Conservation (phyloP, 2,113 vertebrate genomes). For the Phyllostomus hastatus region DNA sequence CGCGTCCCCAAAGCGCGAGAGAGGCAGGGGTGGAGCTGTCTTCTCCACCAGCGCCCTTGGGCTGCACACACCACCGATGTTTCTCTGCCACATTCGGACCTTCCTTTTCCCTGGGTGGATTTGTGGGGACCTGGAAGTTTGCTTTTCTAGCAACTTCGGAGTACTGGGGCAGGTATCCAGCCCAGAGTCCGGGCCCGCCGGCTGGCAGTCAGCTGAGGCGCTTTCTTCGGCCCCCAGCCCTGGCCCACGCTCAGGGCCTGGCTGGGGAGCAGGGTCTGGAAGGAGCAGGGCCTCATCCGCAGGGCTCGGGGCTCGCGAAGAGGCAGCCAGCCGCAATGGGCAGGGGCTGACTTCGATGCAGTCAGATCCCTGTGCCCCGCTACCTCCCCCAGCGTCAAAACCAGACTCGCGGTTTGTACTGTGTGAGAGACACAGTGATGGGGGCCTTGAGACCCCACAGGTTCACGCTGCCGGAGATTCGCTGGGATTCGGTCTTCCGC, state of each 20-base stretch:
- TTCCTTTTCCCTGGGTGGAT: background rate
- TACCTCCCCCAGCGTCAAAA: background rate
- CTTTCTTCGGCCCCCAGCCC: background rate
- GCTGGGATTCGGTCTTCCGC: background rate
- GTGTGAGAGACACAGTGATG: background rate
- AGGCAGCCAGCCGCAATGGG: background rate
- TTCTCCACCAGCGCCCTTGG: background rate
- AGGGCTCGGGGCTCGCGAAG: background rate
- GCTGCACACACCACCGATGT: background rate
- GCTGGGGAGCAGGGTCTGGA: background rate
- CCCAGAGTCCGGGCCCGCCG: background rate
- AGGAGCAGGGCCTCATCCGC: background rate
- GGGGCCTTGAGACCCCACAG: background rate
- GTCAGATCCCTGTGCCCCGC: background rate
- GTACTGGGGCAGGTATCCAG: background rate
- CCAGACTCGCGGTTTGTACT: background rate
- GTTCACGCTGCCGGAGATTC: background rate
- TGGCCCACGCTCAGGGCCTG: background rate
- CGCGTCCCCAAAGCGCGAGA: background rate
- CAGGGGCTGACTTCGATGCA: background rate
- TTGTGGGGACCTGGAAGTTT: background rate
- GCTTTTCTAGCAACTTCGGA: background rate
- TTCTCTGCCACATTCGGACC: background rate
- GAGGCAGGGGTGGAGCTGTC: background rate
- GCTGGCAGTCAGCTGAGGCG: background rate